Base-by-base conservation (phyloP, 2,888 invertebrate genomes). In the Trilocha varians region DNA sequence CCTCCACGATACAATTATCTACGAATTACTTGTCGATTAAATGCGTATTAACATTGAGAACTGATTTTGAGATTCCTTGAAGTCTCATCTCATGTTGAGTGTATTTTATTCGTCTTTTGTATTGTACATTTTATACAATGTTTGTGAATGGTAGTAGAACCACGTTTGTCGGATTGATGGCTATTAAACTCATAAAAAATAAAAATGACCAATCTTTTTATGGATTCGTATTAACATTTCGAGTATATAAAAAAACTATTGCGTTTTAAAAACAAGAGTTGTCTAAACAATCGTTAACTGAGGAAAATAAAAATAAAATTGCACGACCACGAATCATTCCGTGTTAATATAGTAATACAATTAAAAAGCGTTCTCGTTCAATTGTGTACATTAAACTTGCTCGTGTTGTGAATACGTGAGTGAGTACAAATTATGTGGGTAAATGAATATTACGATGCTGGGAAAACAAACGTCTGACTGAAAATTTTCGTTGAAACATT, bases 401-500 rank as follows among this genome's bases (percentile, higher is more conserved):
- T 35, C 35, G 33, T 36, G 38, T 41, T 35, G 39, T 46, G 42
- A 48, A 45, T 46, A 41, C 38, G 40, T 45, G 42, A 43, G 36
- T 16, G 38, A 38, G 40, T 36, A 34, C 39, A 35, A 40, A 44
- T 44, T 37, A 41, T 42, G 41, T 41, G 42, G 42, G 46, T 43
- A 47, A 49, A 49, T 53, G 45, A 49, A 47, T 45, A 47, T 47
- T 48, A 44, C 34, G 41, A 41, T 35, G 37, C 17, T 35, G 44
- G 45, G 44, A 50, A 40, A 45, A 47, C 43, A 39, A 44, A 46
- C 48, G 43, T 45, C 41, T 43, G 41, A 46, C 40, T 46, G 50
- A 43, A 41, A 44, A 47, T 49, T 54, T 44, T 41, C 41, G 48
- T 45, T 44, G 39, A 50, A 52, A 46, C 49, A 48, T 49, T 52